These are phyloP conservation scores for Tineola bisselliella DNA, from an alignment of 2,888 invertebrate species.

Conservation along the genomic window DNA sequence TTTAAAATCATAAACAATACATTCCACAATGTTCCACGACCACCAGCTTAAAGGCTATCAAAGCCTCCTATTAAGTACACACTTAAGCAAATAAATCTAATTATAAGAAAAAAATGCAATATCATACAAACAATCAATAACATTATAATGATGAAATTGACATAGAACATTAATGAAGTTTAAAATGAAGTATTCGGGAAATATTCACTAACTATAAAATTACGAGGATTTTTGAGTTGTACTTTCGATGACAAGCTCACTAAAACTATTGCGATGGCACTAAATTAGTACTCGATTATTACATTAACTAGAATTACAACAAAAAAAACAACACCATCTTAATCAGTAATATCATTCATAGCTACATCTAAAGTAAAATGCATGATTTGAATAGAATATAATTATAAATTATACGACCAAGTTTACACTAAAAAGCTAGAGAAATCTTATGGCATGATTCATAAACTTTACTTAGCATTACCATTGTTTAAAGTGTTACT, in stretches of 20 bases:
- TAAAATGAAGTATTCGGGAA: not conserved
- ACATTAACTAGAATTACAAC: not conserved
- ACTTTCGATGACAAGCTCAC: not conserved
- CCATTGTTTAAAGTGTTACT: no score
- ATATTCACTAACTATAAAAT: not conserved
- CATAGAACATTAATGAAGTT: not conserved
- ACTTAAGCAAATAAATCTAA: conserved; percentile 5
- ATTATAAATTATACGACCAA: not conserved
- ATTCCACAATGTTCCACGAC: conserved; percentile 9
- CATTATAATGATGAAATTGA: not conserved
- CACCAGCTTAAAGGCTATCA: conserved; percentile 2
- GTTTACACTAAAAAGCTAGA: not conserved
- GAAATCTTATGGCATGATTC: not conserved
- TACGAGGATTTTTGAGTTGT: not conserved
- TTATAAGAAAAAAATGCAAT: not conserved
- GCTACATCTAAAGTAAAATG: conserved; percentile 10
- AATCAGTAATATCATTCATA: conserved; percentile 9
- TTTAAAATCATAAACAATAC: not conserved
- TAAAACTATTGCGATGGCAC: conserved; percentile 2
- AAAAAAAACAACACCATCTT: conserved; percentile 1
- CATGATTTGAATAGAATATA: not conserved
- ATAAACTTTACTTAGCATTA: no score
- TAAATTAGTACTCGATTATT: not conserved
- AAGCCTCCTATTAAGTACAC: not conserved
- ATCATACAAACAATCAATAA: not conserved